Evolutionary conservation across 2,888 invertebrate genomes (phyloP).

Genomic region (Pandemis heparana): DNA sequence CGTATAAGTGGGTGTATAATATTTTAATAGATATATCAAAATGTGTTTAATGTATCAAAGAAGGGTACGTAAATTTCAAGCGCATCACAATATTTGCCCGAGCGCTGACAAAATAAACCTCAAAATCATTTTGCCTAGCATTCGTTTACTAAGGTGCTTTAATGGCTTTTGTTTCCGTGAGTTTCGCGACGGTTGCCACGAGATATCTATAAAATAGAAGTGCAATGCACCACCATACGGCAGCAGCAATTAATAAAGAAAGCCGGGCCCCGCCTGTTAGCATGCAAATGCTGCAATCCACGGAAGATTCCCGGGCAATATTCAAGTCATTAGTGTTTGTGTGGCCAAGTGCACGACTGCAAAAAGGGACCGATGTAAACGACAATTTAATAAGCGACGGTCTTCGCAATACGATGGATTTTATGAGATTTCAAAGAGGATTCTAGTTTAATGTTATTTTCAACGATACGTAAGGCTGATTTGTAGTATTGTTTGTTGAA

Average conservation of each 20-base stretch:
- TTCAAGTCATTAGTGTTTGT: slow-evolving; percentile 75
- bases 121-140: background rate
- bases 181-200: slow-evolving; percentile 17
- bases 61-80: too few species aligned
- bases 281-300: slow-evolving; percentile 71
- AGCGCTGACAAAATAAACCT: background rate
- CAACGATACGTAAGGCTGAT: background rate
- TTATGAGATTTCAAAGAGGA: slow-evolving; percentile 22
- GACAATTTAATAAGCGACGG: slow-evolving; percentile 42
- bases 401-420: slow-evolving; percentile 20
- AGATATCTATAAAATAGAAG: slow-evolving; percentile 29
- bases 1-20: too few species aligned
- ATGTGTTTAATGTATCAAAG: too few species aligned
- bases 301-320: slow-evolving; percentile 68
- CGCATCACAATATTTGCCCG: background rate
- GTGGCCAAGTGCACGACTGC: slow-evolving; percentile 60
- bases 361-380: slow-evolving; percentile 58
- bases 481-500: background rate
- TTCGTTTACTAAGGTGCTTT: slow-evolving; percentile 7
- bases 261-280: slow-evolving; percentile 63
- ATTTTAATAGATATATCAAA: too few species aligned
- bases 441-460: background rate
- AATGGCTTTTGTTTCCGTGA: slow-evolving; percentile 38
- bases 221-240: slow-evolving; percentile 25
- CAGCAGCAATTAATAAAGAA: slow-evolving; percentile 68